These are phyloP conservation scores for Alca torda DNA, from an alignment of 2,797 vertebrate genomes.

Conservation along the genomic window DNA sequence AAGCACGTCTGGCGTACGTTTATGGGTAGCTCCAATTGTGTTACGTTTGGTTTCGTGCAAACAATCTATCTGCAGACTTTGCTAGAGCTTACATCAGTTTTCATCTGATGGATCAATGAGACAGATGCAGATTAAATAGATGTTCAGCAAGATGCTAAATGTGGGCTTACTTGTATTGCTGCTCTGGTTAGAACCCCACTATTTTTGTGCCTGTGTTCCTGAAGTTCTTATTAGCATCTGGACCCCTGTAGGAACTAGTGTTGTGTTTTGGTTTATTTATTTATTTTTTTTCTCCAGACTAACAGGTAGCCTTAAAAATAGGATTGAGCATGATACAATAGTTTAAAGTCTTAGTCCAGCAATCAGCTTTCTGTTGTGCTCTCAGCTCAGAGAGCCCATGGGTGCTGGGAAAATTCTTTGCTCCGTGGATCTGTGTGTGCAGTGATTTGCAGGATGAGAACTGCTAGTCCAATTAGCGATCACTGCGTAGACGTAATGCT, in stretches of 20 bases:
- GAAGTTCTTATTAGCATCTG: neutral
- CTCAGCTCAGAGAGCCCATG: neutral
- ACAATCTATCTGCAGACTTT: neutral
- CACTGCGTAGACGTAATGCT: neutral
- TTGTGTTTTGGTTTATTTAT: neutral
- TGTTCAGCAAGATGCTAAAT: neutral
- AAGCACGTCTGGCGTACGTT: neutral
- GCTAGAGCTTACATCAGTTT: neutral
- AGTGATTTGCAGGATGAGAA: neutral
- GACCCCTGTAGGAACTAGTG: neutral
- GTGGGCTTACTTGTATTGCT: neutral
- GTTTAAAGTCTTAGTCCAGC: neutral
- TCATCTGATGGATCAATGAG: neutral
- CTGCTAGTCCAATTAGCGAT: neutral
- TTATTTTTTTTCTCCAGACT: neutral
- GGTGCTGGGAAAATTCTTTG: neutral
- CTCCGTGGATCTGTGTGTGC: fast-evolving
- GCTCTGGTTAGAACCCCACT: neutral
- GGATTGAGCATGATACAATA: neutral
- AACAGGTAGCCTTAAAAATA: neutral
- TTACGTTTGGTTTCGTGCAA: neutral
- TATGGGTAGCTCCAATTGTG: neutral
- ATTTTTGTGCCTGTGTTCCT: neutral
- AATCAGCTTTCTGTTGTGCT: neutral
- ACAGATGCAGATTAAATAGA: neutral